Conservation (phyloP, 2,113 vertebrate genomes). For the Amphiprion ocellaris region DNA sequence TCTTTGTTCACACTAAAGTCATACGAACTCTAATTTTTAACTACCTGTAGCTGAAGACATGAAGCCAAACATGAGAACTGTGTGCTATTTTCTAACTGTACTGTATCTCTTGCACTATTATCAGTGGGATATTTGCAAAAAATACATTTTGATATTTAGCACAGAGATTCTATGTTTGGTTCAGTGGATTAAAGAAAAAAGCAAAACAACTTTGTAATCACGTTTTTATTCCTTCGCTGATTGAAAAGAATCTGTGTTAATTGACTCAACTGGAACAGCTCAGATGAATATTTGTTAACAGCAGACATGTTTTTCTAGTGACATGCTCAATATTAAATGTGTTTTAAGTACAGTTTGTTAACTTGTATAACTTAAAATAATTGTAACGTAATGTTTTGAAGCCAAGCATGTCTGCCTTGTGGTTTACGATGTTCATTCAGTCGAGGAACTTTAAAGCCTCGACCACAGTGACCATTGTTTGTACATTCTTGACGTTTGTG, state of each 20-base stretch:
- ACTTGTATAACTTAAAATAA: slow-evolving; percentile 80
- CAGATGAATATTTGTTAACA: slow-evolving; percentile 59
- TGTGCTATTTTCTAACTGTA: slow-evolving; percentile 62
- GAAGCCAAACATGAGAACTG: slow-evolving; percentile 59
- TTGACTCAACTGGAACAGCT: slow-evolving; percentile 73
- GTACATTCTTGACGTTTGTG: slow-evolving; percentile 74
- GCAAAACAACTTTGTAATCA: slow-evolving; percentile 42
- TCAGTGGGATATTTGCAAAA: slow-evolving; percentile 73
- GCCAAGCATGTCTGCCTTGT: slow-evolving; percentile 79
- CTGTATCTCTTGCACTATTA: slow-evolving; percentile 77
- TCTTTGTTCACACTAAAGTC: slow-evolving; percentile 68
- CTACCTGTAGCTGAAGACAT: slow-evolving; percentile 51
- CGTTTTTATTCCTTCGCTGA: slow-evolving; percentile 60
- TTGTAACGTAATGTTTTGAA: slow-evolving; percentile 76
- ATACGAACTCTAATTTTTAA: slow-evolving; percentile 64
- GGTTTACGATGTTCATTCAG: slow-evolving; percentile 74
- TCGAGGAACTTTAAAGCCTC: slow-evolving; percentile 58
- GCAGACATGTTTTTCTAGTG: slow-evolving; percentile 71
- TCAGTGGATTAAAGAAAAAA: slow-evolving; percentile 25
- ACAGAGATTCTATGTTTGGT: slow-evolving; percentile 68
- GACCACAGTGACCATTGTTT: slow-evolving; percentile 70
- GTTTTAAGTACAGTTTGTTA: slow-evolving; percentile 78
- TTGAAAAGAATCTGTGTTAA: slow-evolving; percentile 48
- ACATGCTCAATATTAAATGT: slow-evolving; percentile 82
- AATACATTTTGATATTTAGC: slow-evolving; percentile 70